These are phyloP conservation scores for Anhinga anhinga DNA, from an alignment of 2,113 vertebrate species.

Conservation along the genomic window DNA sequence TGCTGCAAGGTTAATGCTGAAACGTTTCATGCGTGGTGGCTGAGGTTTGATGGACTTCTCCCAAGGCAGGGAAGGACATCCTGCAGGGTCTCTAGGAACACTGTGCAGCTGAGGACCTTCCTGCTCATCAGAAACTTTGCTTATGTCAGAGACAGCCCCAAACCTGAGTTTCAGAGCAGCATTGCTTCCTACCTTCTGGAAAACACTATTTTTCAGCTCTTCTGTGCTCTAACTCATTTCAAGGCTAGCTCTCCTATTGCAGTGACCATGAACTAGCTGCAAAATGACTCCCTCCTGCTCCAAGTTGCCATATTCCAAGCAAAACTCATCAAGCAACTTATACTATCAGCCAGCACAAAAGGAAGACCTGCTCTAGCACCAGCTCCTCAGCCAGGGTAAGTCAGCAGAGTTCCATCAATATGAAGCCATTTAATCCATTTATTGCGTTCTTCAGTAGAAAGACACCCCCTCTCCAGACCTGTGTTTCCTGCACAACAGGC, in stretches of 20 bases:
- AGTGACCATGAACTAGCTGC: background rate
- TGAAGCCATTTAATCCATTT: background rate
- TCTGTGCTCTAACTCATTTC: background rate
- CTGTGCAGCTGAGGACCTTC: background rate
- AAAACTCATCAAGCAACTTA: background rate
- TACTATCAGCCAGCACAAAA: background rate
- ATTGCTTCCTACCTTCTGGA: background rate
- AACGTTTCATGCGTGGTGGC: background rate
- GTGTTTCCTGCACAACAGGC: background rate
- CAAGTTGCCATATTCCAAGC: rapidly evolving
- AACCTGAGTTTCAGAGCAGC: background rate
- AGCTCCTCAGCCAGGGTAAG: background rate
- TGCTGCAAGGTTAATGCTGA: background rate
- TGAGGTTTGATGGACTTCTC: background rate
- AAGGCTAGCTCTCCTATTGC: background rate
- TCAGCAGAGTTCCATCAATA: background rate
- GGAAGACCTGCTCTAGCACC: background rate
- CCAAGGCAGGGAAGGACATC: background rate
- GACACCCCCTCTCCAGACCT: background rate
- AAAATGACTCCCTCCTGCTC: background rate
- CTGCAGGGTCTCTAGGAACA: background rate
- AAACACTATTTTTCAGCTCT: background rate
- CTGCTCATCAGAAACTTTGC: background rate
- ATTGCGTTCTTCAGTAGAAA: background rate
- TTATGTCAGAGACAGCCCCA: background rate